Percentiles rank a stretch among this genome's conserved stretches.
These are phyloP conservation scores for Uloborus plumipes DNA, from an alignment of 2,888 invertebrate species.

Conservation along the genomic window DNA sequence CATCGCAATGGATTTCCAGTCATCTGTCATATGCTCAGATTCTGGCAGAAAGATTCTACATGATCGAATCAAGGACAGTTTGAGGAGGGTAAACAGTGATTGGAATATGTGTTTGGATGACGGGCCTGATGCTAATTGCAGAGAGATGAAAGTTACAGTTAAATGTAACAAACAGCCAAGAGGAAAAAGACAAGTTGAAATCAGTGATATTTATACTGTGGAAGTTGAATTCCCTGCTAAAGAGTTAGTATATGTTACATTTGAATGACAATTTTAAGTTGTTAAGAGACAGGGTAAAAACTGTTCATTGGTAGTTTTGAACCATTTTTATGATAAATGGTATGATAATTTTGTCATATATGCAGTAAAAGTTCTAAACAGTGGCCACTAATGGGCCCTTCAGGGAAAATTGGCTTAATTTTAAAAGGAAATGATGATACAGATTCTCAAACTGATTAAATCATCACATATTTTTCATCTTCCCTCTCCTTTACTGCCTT, in stretches of 20 bases:
- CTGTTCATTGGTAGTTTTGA: too few species aligned
- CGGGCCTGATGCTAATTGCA: constrained; percentile 71
- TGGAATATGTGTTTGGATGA: constrained; percentile 97
- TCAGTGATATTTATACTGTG: constrained; percentile 81
- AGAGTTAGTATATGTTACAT: constrained; percentile 78
- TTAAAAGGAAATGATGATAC: too few species aligned
- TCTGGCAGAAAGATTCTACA: constrained; percentile 92
- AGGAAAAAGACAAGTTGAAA: constrained; percentile 78
- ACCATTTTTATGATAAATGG: too few species aligned
- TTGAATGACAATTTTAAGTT: too few species aligned
- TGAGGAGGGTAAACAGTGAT: constrained; percentile 90
- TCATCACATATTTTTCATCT: too few species aligned
- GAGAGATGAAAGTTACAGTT: constrained; percentile 81
- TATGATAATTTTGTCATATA: too few species aligned
- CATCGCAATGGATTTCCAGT: constrained; percentile 93
- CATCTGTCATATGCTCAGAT: constrained; percentile 95
- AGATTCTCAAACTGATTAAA: too few species aligned
- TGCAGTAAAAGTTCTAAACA: too few species aligned
- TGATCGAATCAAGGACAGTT: constrained; percentile 89
- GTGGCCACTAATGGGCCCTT: too few species aligned
- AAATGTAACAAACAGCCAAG: constrained; percentile 82
- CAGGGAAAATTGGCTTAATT: too few species aligned
- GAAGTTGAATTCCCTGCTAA: constrained; percentile 86
- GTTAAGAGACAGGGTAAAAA: too few species aligned
- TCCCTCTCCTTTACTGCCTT: too few species aligned